A percentile compares a stretch with the other conserved stretches of the same genome.
These are phyloP conservation scores for Ictidomys tridecemlineatus DNA, from an alignment of 2,113 vertebrate genomes.

Conservation along the genomic window DNA sequence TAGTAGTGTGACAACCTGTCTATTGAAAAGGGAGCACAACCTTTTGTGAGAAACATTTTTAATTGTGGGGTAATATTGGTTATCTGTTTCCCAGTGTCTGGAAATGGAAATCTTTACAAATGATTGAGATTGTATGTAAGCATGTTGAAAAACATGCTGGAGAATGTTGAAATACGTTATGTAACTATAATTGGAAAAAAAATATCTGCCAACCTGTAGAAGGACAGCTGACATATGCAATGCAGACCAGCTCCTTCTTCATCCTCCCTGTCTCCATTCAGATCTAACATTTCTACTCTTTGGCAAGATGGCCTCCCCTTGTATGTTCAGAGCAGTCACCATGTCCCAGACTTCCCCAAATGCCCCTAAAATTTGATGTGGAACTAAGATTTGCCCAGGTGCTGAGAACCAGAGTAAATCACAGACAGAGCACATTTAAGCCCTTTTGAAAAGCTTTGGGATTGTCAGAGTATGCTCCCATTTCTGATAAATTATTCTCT, in stretches of 20 bases:
- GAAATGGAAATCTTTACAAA: constrained; percentile 65
- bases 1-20: constrained; percentile 55
- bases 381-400: constrained; percentile 35
- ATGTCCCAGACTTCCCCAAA: background rate
- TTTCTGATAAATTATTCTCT: constrained; percentile 48
- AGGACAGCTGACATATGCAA: background rate
- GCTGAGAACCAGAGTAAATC: background rate
- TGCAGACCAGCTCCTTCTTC: background rate
- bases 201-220: background rate
- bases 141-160: constrained; percentile 58
- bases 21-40: constrained; percentile 51
- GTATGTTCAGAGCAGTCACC: background rate
- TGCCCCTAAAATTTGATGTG: background rate
- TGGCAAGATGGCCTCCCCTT: background rate
- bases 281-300: background rate
- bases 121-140: constrained; percentile 49
- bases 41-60: constrained; percentile 56
- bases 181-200: background rate
- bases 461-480: background rate
- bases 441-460: background rate
- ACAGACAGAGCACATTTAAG: background rate
- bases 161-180: constrained; percentile 47
- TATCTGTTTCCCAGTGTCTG: constrained; percentile 62
- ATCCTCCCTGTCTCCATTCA: background rate
- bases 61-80: constrained; percentile 50